Evolutionary conservation across 2,888 invertebrate species (phyloP).

Genomic region (Pseudococcus jackbeardsleyi): DNA sequence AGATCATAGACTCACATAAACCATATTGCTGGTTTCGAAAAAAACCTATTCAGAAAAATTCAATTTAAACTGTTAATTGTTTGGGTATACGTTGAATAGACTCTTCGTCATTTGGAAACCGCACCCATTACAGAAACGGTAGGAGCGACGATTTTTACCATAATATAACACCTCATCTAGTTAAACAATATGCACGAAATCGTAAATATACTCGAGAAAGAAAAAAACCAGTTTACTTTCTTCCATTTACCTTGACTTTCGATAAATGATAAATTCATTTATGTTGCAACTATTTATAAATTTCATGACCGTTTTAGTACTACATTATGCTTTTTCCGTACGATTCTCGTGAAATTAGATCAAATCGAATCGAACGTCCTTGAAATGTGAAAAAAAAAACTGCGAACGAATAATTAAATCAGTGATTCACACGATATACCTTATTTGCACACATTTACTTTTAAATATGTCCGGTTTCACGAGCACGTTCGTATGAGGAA

Average conservation of each 20-base stretch:
- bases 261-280: constrained; percentile 27
- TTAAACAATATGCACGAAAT: constrained; percentile 29
- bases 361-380: constrained; percentile 12
- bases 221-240: constrained; percentile 43
- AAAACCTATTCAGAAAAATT: background rate
- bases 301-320: constrained; percentile 21
- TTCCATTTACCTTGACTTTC: constrained; percentile 32
- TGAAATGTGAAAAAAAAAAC: background rate
- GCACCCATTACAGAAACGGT: background rate
- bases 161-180: background rate
- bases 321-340: background rate
- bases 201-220: background rate
- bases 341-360: constrained; percentile 24
- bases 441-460: background rate
- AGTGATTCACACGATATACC: background rate
- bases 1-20: background rate
- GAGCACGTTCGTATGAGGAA: background rate
- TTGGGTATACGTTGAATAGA: background rate
- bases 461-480: background rate
- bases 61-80: background rate
- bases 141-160: background rate
- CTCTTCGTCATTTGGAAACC: background rate
- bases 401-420: background rate
- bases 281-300: background rate
- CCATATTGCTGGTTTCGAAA: background rate